Evolutionary conservation across 2,888 invertebrate genomes (phyloP), one percentile per base, ranked within the genome.

Genomic region (Crossocerus cetratus): DNA sequence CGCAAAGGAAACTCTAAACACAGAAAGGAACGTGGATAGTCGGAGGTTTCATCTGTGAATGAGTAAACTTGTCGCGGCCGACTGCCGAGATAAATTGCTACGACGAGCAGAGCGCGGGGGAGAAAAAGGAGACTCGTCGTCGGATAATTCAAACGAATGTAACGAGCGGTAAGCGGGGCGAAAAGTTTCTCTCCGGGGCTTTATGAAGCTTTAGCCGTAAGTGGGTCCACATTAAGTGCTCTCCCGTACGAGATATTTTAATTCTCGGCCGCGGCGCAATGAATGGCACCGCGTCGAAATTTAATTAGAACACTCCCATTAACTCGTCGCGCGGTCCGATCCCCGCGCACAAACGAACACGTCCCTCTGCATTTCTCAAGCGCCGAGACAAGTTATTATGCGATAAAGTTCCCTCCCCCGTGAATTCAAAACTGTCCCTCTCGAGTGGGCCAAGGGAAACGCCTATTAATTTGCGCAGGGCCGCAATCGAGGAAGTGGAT

Each of bases 221-320:
- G 32, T 32, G 32, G 32, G 32, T 32, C 32, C 32, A 32, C 32
- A 20, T 55, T 56, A 55, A 43, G 55, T 56, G 22, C 49, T 32
- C n/a, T n/a, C 54, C 20, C 64, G 43, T 56, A 11, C 44, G n/a
- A 18, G 57, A 45, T 2, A 58, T 45, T 57, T 57, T 65, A 54
- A 57, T 54, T 57, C n/a, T 23, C n/a, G n/a, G 20, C 45, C 13
- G 14, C 20, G n/a, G 56, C 11, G n/a, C 16, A 16, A 22, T 14
- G 23, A 67, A 61, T 67, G 16, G 32, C 54, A 2, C 55, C 44
- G n/a, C n/a, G 18, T 42, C 14, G 43, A 44, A 56, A 61, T 62
- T 43, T 56, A 62, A 62, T 68, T 68, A 68, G 58, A 23, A 22
- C 45, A 55, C 56, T 68, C 57, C 61, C 42, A 58, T 66, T 59